Evolutionary conservation across 1,140 invertebrate species (phyloP), one percentile per base, ranked within the genome.

Genomic region (Bicyclus anynana): DNA sequence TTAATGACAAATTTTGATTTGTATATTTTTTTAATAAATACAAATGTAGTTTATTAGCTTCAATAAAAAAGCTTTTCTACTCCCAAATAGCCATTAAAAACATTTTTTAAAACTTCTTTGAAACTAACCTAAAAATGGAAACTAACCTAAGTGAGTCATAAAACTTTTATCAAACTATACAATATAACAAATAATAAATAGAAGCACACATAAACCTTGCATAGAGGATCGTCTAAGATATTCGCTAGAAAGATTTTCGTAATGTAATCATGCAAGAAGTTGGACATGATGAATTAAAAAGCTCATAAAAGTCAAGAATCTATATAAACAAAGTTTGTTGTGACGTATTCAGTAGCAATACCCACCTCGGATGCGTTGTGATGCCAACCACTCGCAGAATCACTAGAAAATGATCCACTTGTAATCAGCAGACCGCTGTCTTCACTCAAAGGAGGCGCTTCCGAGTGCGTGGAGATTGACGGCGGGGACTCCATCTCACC

Each of bases 321-420:
- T 23, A 23, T 7, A 23, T 23, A 40, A 44, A 44, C 20, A 44
- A 5, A 21, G 12, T 44, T 44, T 20, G 26, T 54, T 52, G 33
- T 55, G 29, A 54, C 38, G 51, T 37, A 53, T 38, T 35, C 23
- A 59, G 16, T 50, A 53, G 42, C 59, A 56, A 54, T 53, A 77
- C 67, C 83, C 78, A 92, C 91, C 83, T 92, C 91, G 67, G 91
- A 90, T 60, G 86, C 75, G 66, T 91, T 88, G 70, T 89, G 89
- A 81, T 89, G 90, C 74, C 83, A 87, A 74, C 90, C 90, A 77
- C 87, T 89, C 48, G 87, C 87, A 49, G 88, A 90, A 74, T 91
- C 90, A 81, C 91, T 93, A 47, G 91, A 93, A 75, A 91, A 88
- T 37, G 91, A 92, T 67, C 91, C 90, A 89, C 91, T 92, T 60